These are phyloP conservation scores for Balaeniceps rex DNA, from an alignment of 2,113 vertebrate species.

Conservation along the genomic window DNA sequence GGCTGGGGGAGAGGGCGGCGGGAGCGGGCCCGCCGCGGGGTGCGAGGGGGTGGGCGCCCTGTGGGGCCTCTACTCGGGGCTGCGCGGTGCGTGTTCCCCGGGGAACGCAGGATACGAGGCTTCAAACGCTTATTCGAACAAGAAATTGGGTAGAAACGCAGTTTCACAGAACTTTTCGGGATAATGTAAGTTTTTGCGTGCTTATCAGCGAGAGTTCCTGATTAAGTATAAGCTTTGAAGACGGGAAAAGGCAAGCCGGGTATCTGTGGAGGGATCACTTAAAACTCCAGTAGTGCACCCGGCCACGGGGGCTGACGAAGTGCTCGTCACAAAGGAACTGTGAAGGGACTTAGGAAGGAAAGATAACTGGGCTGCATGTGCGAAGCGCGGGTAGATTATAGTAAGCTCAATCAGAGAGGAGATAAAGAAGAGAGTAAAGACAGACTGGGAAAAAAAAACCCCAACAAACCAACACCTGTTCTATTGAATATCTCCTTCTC, in stretches of 20 bases:
- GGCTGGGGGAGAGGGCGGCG: too few species aligned
- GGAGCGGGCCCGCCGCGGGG: background rate
- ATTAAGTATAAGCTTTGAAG: fast-evolving
- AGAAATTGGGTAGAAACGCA: fast-evolving
- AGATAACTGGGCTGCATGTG: background rate
- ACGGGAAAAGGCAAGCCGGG: fast-evolving
- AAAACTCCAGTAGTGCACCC: fast-evolving
- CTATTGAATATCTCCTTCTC: background rate
- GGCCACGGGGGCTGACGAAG: background rate
- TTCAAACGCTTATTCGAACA: fast-evolving
- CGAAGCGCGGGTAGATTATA: fast-evolving
- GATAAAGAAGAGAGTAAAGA: background rate
- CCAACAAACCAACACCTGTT: background rate
- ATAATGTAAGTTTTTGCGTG: fast-evolving
- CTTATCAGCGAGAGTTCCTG: fast-evolving
- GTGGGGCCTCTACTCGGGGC: background rate
- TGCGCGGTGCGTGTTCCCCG: fast-evolving
- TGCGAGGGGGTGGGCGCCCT: fast-evolving
- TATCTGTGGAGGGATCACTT: fast-evolving
- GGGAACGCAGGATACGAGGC: fast-evolving
- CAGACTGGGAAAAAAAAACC: background rate
- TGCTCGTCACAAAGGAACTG: fast-evolving
- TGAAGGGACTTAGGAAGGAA: background rate
- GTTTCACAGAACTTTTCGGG: fast-evolving
- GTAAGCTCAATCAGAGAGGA: background rate